phyloP scores from a whole-genome alignment of 2,888 invertebrate species.

The Venusia cambrica region DNA sequence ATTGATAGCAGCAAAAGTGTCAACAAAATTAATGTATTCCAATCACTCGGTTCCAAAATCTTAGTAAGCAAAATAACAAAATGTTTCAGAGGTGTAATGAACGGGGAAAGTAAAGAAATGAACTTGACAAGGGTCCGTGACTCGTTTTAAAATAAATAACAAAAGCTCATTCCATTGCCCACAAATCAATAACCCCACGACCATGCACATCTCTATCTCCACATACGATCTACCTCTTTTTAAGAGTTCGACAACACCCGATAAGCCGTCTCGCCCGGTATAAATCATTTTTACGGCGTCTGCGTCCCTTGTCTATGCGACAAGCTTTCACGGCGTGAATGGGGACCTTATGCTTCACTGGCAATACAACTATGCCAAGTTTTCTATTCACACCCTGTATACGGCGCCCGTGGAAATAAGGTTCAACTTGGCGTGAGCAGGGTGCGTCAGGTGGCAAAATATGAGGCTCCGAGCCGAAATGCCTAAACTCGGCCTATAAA shows the following conservation, averaged over 20 bases:
- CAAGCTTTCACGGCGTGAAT: conserved; percentile 72
- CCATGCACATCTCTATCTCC: conserved; percentile 39
- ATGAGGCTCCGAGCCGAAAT: conserved; percentile 51
- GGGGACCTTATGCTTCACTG: conserved; percentile 60
- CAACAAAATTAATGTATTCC: conserved; percentile 2
- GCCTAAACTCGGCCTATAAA: conserved; percentile 68
- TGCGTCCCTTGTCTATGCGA: conserved; percentile 64
- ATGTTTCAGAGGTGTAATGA: conserved; percentile 6
- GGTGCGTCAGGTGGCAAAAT: conserved; percentile 27
- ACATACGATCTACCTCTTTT: conserved; percentile 54
- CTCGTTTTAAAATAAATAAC: conserved; percentile 17
- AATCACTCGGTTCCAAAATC: conserved; percentile 1
- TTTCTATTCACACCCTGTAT: conserved; percentile 15
- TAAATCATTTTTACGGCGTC: conserved; percentile 75
- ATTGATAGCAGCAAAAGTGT: conserved; percentile 9
- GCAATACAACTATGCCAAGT: conserved; percentile 41
- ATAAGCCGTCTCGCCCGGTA: conserved; percentile 61
- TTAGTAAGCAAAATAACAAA: conserved; percentile 4
- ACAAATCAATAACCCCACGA: conserved; percentile 31
- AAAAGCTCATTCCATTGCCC: conserved; percentile 18
- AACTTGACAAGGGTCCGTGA: conserved; percentile 16
- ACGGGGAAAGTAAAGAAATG: conserved; percentile 12
- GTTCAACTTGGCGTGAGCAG: conserved; percentile 31
- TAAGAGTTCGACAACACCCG: conserved; percentile 59
- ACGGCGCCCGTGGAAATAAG: conserved; percentile 29